Base-by-base conservation (phyloP, 2,113 vertebrate genomes). In the Opisthocomus hoazin region DNA sequence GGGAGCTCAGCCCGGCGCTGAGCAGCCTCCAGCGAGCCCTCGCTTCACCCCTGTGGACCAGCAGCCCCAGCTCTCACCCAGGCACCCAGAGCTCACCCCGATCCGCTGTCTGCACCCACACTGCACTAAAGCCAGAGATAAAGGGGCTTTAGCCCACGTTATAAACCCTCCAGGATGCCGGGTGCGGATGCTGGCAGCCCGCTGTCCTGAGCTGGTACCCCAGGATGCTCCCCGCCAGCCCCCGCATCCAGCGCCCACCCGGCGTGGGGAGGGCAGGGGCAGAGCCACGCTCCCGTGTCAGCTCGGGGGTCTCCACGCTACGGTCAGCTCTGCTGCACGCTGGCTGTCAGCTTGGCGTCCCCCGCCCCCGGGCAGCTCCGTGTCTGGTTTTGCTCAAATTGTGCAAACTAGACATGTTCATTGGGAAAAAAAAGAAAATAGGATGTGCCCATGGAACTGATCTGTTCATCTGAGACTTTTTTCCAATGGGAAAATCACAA, bases 71-170 rank as follows among this genome's bases (percentile, higher is more conserved):
- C 53, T 37, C 53, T 23, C 12, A 11, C 13, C 39, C 13, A 3
- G 1, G 3, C 5, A 5, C 32, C 57, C 41, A 6, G 11, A 43
- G 48, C 54, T 76, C 9, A 10, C 32, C 21, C 10, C 4, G 2
- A 9, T 43, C 22, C 4, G 0, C 27, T 32, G 6, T 16, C 30
- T 37, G 36, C 60, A 18, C 4, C 15, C 20, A 19, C 8, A 1
- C 32, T 1, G 1, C 46, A n/a, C 46, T 23, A 75, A 26, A 56
- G 16, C 9, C 23, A 3, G 32, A 29, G 27, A 10, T 63, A 70
- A 70, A 64, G 23, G 41, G 39, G 39, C 2, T 79, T 65, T 26
- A 56, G 7, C 16, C 32, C 66, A 37, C 1, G 0, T n/a, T 48
- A 17, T 18, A 43, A 45, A 56, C 19, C 48, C 41, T 23, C 41